Evolutionary conservation across 2,888 invertebrate species (phyloP), one percentile per base, ranked within the genome.

Genomic region (Deroplatys truncata): DNA sequence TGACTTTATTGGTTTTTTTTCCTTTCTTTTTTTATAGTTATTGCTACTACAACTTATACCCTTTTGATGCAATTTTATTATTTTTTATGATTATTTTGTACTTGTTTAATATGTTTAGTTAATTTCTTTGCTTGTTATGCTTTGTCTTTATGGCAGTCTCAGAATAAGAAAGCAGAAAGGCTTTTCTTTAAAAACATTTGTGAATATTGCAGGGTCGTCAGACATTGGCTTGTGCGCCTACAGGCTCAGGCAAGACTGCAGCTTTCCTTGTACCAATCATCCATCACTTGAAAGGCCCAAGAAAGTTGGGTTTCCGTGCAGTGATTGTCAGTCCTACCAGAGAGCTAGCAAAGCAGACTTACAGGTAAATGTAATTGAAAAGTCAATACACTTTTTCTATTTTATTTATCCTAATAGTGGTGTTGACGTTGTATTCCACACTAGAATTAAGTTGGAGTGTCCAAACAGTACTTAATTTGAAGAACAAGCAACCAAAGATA

Each of bases 201-300:
- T 43, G 13, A 43, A 43, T 72, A 15, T 56, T 35, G 13, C 88
- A 97, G 96, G 95, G 96, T 84, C 95, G 98, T 88, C 97, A 98
- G 93, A 93, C 99, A 72, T 95, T 99, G 92, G 98, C 98, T 0
- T 98, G 98, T 93, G 99, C 99, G 0, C 99, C 99, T 0, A 99
- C 99, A 0, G 99, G 99, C 1, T 99, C 98, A 0, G 99, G 99
- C 15, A 99, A 99, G 94, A 99, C 99, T 0, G 97, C 98, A 1
- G 98, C 99, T 0, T 99, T 99, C 93, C 94, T 99, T 0, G 93
- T 99, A 7, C 99, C 99, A 0, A 94, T 99, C 16, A 95, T 99
- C 72, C 96, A 98, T 92, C 94, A 95, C 0, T 94, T 99, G 84
- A 95, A 95, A 28, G 94, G 95, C 84, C 97, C 97, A 0, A 94